Conservation (phyloP, 2,113 vertebrate species). For the Strix aluco region DNA sequence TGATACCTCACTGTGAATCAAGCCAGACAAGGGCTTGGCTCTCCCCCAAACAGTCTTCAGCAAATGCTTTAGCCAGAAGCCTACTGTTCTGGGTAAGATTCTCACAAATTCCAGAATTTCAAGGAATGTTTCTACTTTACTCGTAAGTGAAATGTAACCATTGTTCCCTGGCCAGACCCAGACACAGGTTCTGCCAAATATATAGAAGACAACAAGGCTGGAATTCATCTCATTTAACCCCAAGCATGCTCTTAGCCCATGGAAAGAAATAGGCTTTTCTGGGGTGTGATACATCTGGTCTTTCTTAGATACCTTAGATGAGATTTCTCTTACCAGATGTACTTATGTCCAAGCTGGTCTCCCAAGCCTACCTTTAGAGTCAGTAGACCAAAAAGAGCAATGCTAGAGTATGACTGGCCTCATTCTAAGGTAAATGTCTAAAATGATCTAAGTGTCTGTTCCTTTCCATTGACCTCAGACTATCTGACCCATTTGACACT, state of each 20-base stretch:
- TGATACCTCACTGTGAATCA: not conserved
- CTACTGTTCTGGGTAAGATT: constrained; percentile 43
- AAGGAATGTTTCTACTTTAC: constrained; percentile 24
- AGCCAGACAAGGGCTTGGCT: constrained; percentile 15
- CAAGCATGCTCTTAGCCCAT: not conserved
- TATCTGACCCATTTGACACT: no score
- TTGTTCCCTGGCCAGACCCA: constrained; percentile 22
- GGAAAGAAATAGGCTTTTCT: constrained; percentile 26
- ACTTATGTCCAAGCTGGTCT: not conserved
- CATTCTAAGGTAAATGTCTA: not conserved
- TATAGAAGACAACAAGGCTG: constrained; percentile 18
- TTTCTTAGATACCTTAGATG: constrained; percentile 5
- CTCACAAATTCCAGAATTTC: constrained; percentile 58
- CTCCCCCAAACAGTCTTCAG: not conserved
- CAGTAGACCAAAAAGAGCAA: not conserved
- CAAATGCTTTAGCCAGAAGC: constrained; percentile 35
- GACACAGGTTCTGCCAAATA: constrained; percentile 26
- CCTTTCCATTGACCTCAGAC: not conserved
- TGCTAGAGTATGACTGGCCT: not conserved
- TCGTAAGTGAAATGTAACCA: not conserved
- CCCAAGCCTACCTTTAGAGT: not conserved
- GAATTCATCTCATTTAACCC: constrained; percentile 49
- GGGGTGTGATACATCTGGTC: not conserved
- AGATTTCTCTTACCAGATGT: constrained; percentile 16
- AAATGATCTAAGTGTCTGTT: not conserved